Conservation (phyloP, 2,797 vertebrate species). For the Phrynocephalus forsythii region DNA sequence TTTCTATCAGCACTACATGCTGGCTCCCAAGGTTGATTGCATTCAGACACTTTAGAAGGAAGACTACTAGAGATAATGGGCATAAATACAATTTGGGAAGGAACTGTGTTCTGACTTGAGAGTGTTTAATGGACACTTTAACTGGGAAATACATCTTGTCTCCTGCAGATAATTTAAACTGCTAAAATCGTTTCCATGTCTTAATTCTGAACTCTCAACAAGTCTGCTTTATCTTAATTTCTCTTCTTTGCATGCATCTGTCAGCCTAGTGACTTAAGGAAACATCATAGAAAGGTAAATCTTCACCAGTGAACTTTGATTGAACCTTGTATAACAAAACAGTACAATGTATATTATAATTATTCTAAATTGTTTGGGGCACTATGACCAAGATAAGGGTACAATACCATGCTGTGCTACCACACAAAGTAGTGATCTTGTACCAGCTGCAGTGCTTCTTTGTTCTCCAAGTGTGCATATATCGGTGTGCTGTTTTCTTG, state of each 20-base stretch:
- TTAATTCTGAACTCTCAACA: slow-evolving; percentile 58
- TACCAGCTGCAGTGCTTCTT: not conserved
- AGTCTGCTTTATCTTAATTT: slow-evolving; percentile 74
- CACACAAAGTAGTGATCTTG: not conserved
- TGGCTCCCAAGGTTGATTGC: not conserved
- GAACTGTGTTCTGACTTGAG: not conserved
- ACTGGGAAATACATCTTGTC: slow-evolving; percentile 22
- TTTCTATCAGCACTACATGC: not conserved
- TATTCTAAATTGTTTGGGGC: not conserved
- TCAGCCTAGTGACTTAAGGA: slow-evolving; percentile 99
- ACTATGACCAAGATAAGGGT: not conserved
- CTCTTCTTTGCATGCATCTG: slow-evolving; percentile 85
- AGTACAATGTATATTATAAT: not conserved
- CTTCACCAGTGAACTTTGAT: slow-evolving; percentile 16
- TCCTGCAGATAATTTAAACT: slow-evolving; percentile 29
- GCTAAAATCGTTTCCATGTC: slow-evolving; percentile 46
- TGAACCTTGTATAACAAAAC: not conserved
- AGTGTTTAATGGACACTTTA: not conserved
- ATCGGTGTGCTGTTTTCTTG: not conserved
- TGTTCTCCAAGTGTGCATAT: not conserved
- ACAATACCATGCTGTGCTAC: not conserved
- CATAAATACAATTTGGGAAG: not conserved
- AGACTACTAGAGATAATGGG: not conserved
- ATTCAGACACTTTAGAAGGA: not conserved
- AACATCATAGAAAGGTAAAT: slow-evolving; percentile 99